Evolutionary conservation across 1,140 invertebrate species (phyloP).

Genomic region (Diorhabda elongata): DNA sequence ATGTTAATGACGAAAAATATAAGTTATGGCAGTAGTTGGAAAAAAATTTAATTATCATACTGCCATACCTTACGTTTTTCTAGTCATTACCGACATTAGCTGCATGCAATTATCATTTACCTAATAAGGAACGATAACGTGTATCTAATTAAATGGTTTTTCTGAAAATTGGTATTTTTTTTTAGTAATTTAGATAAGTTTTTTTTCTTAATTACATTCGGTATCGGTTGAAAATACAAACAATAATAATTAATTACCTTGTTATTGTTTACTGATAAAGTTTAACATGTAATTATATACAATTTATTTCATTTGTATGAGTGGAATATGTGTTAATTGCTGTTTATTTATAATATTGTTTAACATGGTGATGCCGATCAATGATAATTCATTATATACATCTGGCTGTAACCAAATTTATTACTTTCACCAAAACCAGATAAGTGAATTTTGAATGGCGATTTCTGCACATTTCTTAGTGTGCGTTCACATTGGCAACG

Average conservation of each 20-base stretch:
- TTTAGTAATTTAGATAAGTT: background rate
- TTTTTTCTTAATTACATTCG: background rate
- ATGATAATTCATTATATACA: too few relatives aligned
- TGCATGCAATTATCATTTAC: background rate
- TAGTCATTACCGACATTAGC: slow-evolving; percentile 7
- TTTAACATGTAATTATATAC: too few relatives aligned
- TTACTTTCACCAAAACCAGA: too few relatives aligned
- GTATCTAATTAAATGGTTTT: background rate
- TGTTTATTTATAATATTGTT: background rate
- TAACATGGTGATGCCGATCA: background rate
- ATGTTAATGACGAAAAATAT: slow-evolving; percentile 12
- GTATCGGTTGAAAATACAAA: too few relatives aligned
- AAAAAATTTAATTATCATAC: slow-evolving; percentile 11
- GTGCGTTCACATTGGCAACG: too few relatives aligned
- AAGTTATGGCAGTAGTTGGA: background rate
- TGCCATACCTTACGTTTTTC: background rate
- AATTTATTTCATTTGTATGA: too few relatives aligned
- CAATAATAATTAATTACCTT: too few relatives aligned
- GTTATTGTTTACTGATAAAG: too few relatives aligned
- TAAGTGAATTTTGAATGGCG: too few relatives aligned
- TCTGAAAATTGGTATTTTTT: background rate
- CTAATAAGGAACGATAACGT: slow-evolving; percentile 2
- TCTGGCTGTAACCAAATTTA: too few relatives aligned
- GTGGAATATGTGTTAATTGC: background rate
- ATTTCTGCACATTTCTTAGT: too few relatives aligned